Evolutionary conservation across 1,140 invertebrate genomes (phyloP).

Genomic region (Paracyclopina nana): DNA sequence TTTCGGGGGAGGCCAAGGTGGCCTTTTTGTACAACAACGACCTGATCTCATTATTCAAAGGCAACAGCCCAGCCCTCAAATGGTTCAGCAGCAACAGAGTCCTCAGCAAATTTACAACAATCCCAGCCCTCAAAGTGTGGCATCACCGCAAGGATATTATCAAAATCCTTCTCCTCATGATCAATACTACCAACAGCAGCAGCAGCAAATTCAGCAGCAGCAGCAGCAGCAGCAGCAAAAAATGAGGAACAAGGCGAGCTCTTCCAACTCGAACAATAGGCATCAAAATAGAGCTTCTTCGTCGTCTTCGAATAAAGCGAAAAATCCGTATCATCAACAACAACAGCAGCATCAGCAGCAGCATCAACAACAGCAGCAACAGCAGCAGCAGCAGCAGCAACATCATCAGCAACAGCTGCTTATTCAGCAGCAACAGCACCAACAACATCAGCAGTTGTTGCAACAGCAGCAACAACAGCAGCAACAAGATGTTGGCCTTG

Average conservation of each 20-base stretch:
- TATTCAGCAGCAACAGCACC: background rate
- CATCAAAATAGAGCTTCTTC: background rate
- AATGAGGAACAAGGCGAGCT: background rate
- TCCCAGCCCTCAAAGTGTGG: background rate
- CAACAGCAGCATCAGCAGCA: background rate
- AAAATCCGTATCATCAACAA: background rate
- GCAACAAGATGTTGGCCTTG: slow-evolving; percentile 12
- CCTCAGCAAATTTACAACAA: background rate
- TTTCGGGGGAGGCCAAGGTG: background rate
- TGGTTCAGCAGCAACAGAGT: background rate
- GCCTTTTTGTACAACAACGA: too few species aligned
- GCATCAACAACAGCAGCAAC: background rate
- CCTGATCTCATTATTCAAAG: background rate
- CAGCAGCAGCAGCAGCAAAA: background rate
- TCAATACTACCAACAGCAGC: background rate
- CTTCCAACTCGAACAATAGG: background rate
- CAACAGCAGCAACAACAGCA: background rate
- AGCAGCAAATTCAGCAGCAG: background rate
- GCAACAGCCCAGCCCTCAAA: background rate
- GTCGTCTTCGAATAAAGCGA: background rate
- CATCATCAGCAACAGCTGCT: background rate
- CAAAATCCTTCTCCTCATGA: too few species aligned
- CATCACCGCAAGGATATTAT: background rate
- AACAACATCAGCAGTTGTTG: background rate
- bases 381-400: background rate